Evolutionary conservation across 2,797 vertebrate genomes (phyloP).

Genomic region (Triplophysa bombifrons): DNA sequence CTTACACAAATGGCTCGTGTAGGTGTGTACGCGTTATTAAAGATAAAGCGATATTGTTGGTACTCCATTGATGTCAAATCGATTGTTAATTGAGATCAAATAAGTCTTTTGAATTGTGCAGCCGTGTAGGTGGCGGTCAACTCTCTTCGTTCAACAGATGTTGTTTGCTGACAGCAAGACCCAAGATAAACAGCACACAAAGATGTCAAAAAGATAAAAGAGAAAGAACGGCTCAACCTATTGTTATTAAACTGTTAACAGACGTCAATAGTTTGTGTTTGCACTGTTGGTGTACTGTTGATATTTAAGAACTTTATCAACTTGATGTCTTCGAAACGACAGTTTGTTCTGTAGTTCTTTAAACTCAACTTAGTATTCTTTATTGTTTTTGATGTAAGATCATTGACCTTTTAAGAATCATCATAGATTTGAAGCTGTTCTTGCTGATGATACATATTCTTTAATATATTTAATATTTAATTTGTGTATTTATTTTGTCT

Average conservation of each 20-base stretch:
- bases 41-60: not conserved
- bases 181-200: constrained; percentile 65
- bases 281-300: not conserved
- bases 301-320: not conserved
- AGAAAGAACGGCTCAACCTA: constrained; percentile 62
- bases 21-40: not conserved
- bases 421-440: not conserved
- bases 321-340: not conserved
- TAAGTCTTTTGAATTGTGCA: not conserved
- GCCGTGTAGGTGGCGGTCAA: not conserved
- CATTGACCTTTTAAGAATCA: too few species aligned
- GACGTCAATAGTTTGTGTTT: not conserved
- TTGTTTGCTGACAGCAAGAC: constrained; percentile 61
- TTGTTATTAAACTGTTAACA: not conserved
- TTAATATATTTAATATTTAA: too few species aligned
- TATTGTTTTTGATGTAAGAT: too few species aligned
- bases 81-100: constrained; percentile 11
- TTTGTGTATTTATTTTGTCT: not conserved
- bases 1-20: not conserved
- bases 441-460: not conserved
- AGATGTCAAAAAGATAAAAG: constrained; percentile 63
- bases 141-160: constrained; percentile 66
- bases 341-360: not conserved
- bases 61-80: not conserved
- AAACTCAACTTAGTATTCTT: too few species aligned